Conservation (phyloP, 2,888 invertebrate genomes). For the Acanthopleura granulata region DNA sequence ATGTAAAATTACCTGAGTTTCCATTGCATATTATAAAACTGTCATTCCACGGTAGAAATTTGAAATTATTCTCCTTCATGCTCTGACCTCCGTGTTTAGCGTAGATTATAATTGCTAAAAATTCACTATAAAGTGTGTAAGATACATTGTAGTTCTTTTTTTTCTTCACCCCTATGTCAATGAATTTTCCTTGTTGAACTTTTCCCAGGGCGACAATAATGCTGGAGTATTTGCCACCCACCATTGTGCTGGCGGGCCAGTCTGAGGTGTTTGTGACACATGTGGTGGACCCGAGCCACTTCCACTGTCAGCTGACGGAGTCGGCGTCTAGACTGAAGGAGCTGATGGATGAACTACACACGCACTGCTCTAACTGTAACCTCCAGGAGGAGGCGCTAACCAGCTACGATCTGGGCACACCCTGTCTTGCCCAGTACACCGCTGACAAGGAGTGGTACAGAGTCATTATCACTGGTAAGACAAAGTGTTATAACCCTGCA, state of each 20-base stretch:
- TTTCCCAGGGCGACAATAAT: slow-evolving; percentile 11
- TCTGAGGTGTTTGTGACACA: slow-evolving; percentile 51
- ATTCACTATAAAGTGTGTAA: too few relatives aligned
- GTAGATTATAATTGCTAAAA: too few relatives aligned
- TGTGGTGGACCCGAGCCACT: slow-evolving; percentile 50
- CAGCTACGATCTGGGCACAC: slow-evolving; percentile 37
- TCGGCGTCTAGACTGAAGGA: slow-evolving; percentile 39
- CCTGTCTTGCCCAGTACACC: slow-evolving; percentile 76
- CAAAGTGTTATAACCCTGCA: too few relatives aligned
- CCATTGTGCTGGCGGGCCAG: not conserved
- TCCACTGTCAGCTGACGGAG: slow-evolving; percentile 49
- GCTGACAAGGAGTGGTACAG: slow-evolving; percentile 80
- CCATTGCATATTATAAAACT: too few relatives aligned
- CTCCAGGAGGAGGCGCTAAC: slow-evolving; percentile 36
- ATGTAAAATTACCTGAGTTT: too few relatives aligned
- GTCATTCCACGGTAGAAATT: too few relatives aligned
- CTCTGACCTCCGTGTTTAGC: too few relatives aligned
- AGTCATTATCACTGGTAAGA: slow-evolving; percentile 72
- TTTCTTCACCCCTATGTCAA: too few relatives aligned
- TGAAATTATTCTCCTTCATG: too few relatives aligned
- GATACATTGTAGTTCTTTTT: too few relatives aligned
- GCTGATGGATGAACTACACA: slow-evolving; percentile 45
- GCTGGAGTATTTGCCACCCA: slow-evolving; percentile 2
- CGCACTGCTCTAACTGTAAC: slow-evolving; percentile 39
- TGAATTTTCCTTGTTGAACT: too few relatives aligned